Evolutionary conservation across 1,140 invertebrate species (phyloP), one percentile per base, ranked within the genome.

Genomic region (Dendroctonus valens): DNA sequence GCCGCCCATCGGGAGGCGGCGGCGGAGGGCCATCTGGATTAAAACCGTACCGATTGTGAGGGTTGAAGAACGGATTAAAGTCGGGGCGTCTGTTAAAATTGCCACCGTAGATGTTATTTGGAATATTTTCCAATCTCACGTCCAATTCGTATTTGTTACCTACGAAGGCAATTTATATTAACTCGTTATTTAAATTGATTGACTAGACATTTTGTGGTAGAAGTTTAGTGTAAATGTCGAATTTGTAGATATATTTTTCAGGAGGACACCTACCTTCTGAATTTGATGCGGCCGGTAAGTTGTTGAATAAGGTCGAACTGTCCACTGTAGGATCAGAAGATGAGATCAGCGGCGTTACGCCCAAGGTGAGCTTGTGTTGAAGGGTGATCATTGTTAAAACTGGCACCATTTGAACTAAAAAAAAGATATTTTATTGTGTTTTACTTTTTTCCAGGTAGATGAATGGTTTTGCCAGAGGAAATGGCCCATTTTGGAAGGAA

Each of bases 321-420:
- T 68, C 54, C 5, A 54, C 41, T 38, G 68, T 64, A 5, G 63
- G 46, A 9, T 70, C 40, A 8, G 44, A 59, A 8, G 42, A 53
- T n/a, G 58, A 57, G 15, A 52, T 55, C 14, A 67, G n/a, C 26
- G 74, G 72, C 7, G 61, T 41, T 2, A 74, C 53, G 40, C 69
- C 71, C 38, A 76, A 44, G 14, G 67, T 70, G 6, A 76, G 57
- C 8, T 67, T 73, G 54, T 77, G 74, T 48, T 75, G 73, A 0
- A 77, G 72, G 42, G 73, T 75, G n/a, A 77, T 73, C 11, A 69
- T 76, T 41, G 75, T 75, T 26, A 74, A 41, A 46, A 76, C 54
- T 7, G 69, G 68, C 11, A 71, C 74, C 11, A 52, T 40, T 63
- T 70, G 70, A 41, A 73, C 75, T 76, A 51, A 41, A 74, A 76